Evolutionary conservation across 1,140 invertebrate genomes (phyloP), one percentile per base, ranked within the genome.

Genomic region (Rhagoletis zephyria): DNA sequence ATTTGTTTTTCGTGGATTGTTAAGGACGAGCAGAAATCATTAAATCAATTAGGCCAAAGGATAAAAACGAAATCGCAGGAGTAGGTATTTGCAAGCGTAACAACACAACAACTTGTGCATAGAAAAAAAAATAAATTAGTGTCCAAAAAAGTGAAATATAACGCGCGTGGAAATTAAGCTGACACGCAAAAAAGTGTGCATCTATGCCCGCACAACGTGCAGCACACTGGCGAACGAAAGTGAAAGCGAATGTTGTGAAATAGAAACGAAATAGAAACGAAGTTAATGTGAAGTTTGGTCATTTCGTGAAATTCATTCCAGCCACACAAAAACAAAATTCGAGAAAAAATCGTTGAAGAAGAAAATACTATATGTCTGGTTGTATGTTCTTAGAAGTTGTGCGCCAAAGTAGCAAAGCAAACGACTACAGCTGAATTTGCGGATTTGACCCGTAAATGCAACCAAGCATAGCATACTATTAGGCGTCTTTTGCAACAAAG

Each of bases 21-120:
- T 19, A 81, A 81, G 74, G 74, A 56, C 74, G 48, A 56, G 45
- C 48, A 81, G n/a, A 81, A 81, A 81, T 81, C 16, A 81, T 56
- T 81, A 19, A 81, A 81, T 81, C 48, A 81, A 81, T 81, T 81
- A 81, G 16, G 74, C 48, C 19, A 81, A 81, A 81, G 74, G 48
- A 81, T 81, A 81, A 81, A 81, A n/a, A 56, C 5, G 48, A 56
- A 9, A n/a, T 30, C n/a, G n/a, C 16, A 81, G 48, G 48, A 19
- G 40, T 70, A 30, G 30, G 30, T 30, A 30, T 30, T 30, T 30
- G 30, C 30, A 30, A 30, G 30, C 30, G 30, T 42, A 70, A 63
- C 7, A 12, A 63, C 42, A 45, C 67, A 45, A 10, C 30, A 70
- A 70, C 65, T 12, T 3, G 45, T 70, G 12, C 16, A 10, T 70